phyloP scores from a whole-genome alignment of 2,888 invertebrate genomes.

The Epinotia ramella region DNA sequence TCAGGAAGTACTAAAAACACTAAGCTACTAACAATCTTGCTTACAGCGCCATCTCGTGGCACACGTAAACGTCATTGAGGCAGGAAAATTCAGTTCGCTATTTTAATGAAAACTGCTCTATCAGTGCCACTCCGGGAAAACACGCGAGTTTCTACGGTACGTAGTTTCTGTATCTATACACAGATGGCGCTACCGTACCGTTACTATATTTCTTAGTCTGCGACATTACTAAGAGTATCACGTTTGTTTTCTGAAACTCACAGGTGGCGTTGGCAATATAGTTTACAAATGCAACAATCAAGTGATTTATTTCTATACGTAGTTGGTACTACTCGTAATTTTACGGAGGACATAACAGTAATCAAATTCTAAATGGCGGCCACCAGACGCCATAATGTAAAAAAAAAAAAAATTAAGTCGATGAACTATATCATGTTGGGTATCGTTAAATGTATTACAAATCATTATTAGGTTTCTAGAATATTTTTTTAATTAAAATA shows the following conservation, averaged over 20 bases:
- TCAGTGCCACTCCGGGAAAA: constrained; percentile 4
- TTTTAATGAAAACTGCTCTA: neutral
- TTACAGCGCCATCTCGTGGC: constrained; percentile 24
- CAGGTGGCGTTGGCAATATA: constrained; percentile 14
- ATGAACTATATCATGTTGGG: too few species aligned
- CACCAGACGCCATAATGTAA: too few species aligned
- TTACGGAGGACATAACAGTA: too few species aligned
- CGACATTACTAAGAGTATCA: neutral
- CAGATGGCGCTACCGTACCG: constrained; percentile 29
- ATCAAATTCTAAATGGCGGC: too few species aligned
- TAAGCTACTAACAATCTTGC: neutral
- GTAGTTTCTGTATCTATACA: neutral
- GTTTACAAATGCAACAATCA: neutral
- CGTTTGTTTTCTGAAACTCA: neutral
- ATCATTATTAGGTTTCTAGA: too few species aligned
- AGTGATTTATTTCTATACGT: too few species aligned
- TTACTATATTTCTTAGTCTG: neutral
- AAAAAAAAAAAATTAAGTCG: too few species aligned
- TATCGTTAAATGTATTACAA: too few species aligned
- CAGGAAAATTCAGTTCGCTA: neutral
- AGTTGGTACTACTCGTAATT: too few species aligned
- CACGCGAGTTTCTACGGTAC: neutral
- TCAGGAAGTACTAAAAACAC: neutral
- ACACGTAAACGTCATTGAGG: neutral
- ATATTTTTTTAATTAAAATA: too few species aligned